Evolutionary conservation across 2,888 invertebrate species (phyloP).

Genomic region (Eustalomyia histrio): DNA sequence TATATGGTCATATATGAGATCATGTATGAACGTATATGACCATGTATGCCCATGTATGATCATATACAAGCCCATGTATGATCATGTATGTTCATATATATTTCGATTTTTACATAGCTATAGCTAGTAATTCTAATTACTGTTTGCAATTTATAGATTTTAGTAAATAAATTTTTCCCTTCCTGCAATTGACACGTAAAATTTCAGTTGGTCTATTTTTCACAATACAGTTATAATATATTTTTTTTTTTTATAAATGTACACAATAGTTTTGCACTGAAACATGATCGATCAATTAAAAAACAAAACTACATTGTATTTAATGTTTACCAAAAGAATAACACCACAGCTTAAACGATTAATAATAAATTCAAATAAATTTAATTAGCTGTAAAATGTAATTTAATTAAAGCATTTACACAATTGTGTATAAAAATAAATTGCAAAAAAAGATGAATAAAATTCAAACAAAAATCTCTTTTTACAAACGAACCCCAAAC

Average conservation of each 20-base stretch:
- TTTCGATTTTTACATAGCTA: no score
- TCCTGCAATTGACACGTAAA: conserved; percentile 13
- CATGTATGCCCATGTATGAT: no score
- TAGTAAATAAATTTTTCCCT: no score
- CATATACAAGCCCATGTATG: no score
- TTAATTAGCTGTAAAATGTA: conserved; percentile 66
- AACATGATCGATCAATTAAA: conserved; percentile 64
- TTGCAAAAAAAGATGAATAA: conserved; percentile 24
- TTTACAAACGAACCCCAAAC: conserved; percentile 44
- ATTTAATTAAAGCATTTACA: conserved; percentile 66
- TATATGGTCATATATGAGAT: no score
- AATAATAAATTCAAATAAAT: conserved; percentile 66
- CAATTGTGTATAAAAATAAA: conserved; percentile 58
- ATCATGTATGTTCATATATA: no score
- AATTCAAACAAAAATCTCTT: conserved; percentile 2
- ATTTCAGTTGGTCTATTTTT: neutral
- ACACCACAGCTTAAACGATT: conserved; percentile 63
- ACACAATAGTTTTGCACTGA: conserved; percentile 16
- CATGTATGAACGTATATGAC: no score
- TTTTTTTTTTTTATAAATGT: conserved; percentile 15
- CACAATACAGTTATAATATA: conserved; percentile 31
- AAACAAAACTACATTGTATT: neutral
- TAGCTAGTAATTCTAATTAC: no score
- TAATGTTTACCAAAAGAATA: conserved; percentile 61
- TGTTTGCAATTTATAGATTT: no score